These are phyloP conservation scores for Amphiprion clarkii DNA, from an alignment of 2,797 vertebrate genomes.

Conservation along the genomic window DNA sequence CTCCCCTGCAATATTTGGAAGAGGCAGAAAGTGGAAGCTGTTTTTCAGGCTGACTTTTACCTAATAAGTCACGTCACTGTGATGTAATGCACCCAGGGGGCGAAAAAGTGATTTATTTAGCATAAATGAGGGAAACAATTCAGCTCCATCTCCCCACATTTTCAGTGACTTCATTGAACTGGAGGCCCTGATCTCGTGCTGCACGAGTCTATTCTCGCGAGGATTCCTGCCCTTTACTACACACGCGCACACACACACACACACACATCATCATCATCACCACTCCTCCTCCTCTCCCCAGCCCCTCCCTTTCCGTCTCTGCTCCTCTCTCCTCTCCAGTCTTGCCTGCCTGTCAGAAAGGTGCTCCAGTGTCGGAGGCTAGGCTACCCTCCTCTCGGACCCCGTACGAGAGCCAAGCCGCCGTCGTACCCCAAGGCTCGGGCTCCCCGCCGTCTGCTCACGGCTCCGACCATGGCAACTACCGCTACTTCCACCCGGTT, in stretches of 20 bases:
- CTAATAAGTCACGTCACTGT: not conserved
- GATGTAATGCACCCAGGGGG: not conserved
- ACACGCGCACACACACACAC: constrained; percentile 45
- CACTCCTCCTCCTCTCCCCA: constrained; percentile 40
- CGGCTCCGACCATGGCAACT: constrained; percentile 79
- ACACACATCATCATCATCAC: constrained; percentile 34
- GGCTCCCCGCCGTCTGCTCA: constrained; percentile 61
- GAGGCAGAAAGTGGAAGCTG: constrained; percentile 10
- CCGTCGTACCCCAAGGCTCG: constrained; percentile 73
- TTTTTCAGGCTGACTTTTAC: too few relatives aligned
- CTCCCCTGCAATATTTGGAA: constrained; percentile 40
- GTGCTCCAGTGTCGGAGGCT: constrained; percentile 80
- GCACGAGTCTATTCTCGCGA: constrained; percentile 73
- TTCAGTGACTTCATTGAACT: constrained; percentile 56
- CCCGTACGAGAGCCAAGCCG: constrained; percentile 76
- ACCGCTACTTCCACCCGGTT: constrained; percentile 95
- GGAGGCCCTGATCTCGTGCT: constrained; percentile 51
- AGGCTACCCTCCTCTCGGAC: constrained; percentile 78
- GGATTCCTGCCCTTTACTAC: constrained; percentile 45
- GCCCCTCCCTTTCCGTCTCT: constrained; percentile 78
- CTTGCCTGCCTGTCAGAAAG: constrained; percentile 79
- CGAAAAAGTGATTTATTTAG: constrained; percentile 3
- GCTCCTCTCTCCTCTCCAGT: constrained; percentile 78
- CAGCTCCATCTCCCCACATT: constrained; percentile 48
- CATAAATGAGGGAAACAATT: constrained; percentile 33